Percentiles rank a stretch among this genome's conserved stretches.
phyloP scores from a whole-genome alignment of 2,113 vertebrate species.

The Sus scrofa region DNA sequence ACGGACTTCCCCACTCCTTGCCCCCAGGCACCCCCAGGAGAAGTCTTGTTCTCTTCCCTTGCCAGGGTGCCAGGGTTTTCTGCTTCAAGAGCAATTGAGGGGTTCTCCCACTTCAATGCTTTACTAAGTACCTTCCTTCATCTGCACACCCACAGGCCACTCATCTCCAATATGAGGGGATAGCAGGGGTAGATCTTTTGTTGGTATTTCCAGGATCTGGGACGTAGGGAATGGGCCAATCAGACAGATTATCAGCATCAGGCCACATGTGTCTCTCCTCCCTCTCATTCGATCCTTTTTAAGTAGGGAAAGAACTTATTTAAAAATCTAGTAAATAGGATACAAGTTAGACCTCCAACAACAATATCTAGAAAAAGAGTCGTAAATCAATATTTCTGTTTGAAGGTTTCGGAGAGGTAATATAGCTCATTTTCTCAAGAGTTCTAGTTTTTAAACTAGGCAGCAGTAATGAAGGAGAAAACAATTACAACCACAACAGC shows the following conservation, averaged over 20 bases:
- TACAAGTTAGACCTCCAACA: neutral
- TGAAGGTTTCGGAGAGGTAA: neutral
- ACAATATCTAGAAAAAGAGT: neutral
- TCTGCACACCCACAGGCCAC: neutral
- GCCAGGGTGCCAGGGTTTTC: neutral
- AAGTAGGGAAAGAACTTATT: neutral
- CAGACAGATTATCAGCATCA: neutral
- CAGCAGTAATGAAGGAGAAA: neutral
- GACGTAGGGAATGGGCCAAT: neutral
- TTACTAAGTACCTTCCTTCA: neutral
- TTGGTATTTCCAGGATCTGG: neutral
- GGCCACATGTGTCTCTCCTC: neutral
- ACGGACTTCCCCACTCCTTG: neutral
- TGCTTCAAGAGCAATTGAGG: neutral
- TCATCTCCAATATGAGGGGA: neutral
- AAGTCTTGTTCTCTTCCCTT: conserved; percentile 2
- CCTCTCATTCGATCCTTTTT: neutral
- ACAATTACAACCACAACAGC: neutral
- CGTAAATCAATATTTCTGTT: neutral
- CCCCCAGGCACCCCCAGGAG: neutral
- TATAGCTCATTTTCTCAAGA: neutral
- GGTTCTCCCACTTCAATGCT: neutral
- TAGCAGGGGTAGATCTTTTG: neutral
- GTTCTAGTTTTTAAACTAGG: neutral
- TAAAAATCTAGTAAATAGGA: conserved; percentile 19